Conservation (phyloP, 2,888 invertebrate genomes). For the Drosophila picticornis region DNA sequence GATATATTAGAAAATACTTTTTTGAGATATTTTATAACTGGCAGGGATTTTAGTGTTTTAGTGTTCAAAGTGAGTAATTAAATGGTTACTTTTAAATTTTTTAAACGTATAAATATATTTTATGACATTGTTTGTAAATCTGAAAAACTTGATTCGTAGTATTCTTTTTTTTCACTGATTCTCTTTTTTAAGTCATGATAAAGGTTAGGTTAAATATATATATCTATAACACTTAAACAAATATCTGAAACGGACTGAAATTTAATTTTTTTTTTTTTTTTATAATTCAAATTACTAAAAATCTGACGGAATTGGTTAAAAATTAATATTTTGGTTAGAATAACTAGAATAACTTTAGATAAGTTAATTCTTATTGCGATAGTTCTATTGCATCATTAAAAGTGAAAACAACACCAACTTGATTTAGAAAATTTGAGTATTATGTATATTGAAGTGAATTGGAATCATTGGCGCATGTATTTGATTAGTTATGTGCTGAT, state of each 20-base stretch:
- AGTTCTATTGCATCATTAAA: slow-evolving; percentile 54
- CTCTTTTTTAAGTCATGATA: neutral
- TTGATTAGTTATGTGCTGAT: slow-evolving; percentile 32
- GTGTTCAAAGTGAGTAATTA: neutral
- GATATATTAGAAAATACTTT: neutral
- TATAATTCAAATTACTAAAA: neutral
- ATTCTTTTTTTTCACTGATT: neutral
- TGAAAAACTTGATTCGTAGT: neutral
- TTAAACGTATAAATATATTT: slow-evolving; percentile 4
- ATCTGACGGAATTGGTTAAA: neutral
- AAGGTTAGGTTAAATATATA: neutral
- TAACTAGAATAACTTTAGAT: neutral
- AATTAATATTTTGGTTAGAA: neutral
- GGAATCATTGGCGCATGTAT: slow-evolving; percentile 49
- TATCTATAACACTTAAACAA: neutral
- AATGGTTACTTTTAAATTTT: slow-evolving; percentile 1
- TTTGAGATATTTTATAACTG: slow-evolving; percentile 1
- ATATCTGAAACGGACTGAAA: neutral
- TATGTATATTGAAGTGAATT: slow-evolving; percentile 61
- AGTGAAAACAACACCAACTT: slow-evolving; percentile 37
- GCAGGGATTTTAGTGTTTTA: neutral
- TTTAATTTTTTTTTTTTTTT: no score
- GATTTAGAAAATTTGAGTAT: slow-evolving; percentile 31
- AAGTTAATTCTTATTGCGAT: neutral
- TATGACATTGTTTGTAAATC: neutral